Conservation (phyloP, 2,888 invertebrate genomes). For the Limenitis camilla region DNA sequence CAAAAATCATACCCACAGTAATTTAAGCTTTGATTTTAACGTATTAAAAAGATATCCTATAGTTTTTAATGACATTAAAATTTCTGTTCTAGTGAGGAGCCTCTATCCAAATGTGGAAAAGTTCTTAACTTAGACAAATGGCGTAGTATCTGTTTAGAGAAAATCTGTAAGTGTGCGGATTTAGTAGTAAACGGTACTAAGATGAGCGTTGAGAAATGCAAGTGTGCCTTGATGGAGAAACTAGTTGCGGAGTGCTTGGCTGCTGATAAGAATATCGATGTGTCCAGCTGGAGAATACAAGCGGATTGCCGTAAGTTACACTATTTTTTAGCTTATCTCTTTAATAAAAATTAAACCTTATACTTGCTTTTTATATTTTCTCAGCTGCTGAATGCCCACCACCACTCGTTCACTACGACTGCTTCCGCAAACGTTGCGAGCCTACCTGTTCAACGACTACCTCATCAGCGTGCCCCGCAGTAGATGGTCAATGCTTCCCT, state of each 20-base stretch:
- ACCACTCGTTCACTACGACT: constrained; percentile 87
- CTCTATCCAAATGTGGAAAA: constrained; percentile 77
- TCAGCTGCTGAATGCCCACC: constrained; percentile 81
- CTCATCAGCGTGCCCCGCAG: constrained; percentile 74
- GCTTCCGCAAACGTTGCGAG: constrained; percentile 86
- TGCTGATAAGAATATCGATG: constrained; percentile 75
- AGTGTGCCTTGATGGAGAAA: constrained; percentile 80
- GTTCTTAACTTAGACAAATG: constrained; percentile 80
- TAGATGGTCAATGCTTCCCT: constrained; percentile 82
- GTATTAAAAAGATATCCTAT: too few species aligned
- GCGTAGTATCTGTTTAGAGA: constrained; percentile 82
- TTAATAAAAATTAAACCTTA: not conserved
- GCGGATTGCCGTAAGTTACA: constrained; percentile 79
- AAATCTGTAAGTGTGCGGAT: constrained; percentile 82
- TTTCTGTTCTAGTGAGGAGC: constrained; percentile 74
- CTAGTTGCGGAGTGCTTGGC: constrained; percentile 84
- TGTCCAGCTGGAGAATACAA: constrained; percentile 81
- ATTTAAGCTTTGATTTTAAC: too few species aligned
- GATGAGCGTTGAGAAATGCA: constrained; percentile 67
- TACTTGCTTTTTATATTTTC: constrained; percentile 6
- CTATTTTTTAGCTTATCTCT: not conserved
- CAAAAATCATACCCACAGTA: not conserved
- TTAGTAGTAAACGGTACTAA: constrained; percentile 59
- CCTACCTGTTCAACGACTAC: constrained; percentile 75
- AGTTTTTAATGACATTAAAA: too few species aligned